phyloP scores from a whole-genome alignment of 1,140 invertebrate genomes.

The Vollenhovia emeryi region DNA sequence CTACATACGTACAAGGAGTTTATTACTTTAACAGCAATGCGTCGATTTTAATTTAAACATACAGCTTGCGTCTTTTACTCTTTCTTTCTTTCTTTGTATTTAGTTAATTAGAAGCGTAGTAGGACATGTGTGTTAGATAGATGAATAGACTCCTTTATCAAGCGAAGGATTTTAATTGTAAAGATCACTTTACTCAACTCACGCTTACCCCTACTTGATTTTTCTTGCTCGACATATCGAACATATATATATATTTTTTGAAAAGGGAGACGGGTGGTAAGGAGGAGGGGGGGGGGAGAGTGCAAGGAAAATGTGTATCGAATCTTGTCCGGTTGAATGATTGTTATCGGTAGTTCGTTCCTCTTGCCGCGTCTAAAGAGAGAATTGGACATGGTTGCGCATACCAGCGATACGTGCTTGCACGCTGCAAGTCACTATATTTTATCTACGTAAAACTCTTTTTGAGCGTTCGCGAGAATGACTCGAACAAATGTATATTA shows the following conservation, averaged over 20 bases:
- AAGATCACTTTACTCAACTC: neutral
- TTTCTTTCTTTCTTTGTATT: neutral
- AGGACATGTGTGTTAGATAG: neutral
- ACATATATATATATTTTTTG: conserved; percentile 45
- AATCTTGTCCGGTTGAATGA: conserved; percentile 23
- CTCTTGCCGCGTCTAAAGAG: conserved; percentile 55
- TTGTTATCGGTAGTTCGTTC: conserved; percentile 70
- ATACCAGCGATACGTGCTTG: neutral
- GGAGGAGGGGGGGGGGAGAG: neutral
- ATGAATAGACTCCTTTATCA: neutral
- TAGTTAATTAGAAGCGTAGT: conserved; percentile 18
- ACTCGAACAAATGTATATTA: conserved; percentile 65
- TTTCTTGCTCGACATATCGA: neutral
- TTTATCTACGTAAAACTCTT: conserved; percentile 58
- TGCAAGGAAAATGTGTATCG: conserved; percentile 7
- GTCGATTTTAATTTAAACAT: conserved; percentile 25
- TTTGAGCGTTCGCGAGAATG: neutral
- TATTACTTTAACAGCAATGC: conserved; percentile 31
- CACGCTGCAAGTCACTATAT: conserved; percentile 44
- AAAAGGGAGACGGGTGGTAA: neutral
- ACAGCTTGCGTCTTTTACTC: conserved; percentile 3
- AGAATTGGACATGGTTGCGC: conserved; percentile 26
- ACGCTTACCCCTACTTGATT: neutral
- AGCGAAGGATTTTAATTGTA: neutral
- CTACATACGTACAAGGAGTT: conserved; percentile 8